Conservation (phyloP, 1,140 invertebrate genomes). For the Procambarus virginalis region DNA sequence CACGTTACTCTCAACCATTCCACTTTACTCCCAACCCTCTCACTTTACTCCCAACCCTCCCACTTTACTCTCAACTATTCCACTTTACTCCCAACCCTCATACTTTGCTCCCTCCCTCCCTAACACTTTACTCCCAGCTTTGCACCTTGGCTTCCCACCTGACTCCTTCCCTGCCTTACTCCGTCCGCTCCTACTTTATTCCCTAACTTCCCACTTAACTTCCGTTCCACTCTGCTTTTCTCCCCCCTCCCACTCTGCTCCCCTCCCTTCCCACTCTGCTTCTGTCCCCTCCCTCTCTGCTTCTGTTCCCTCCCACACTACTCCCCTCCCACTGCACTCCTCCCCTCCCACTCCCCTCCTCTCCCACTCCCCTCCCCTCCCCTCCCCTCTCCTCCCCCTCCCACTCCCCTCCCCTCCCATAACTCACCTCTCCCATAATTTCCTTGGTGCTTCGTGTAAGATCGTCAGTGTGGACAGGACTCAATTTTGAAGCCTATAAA, state of each 20-base stretch:
- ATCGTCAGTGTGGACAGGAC: not conserved
- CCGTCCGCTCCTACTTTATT: not conserved
- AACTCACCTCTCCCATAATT: not conserved
- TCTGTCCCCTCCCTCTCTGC: too few relatives aligned
- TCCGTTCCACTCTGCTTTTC: not conserved
- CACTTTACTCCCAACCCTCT: too few relatives aligned
- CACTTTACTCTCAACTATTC: too few relatives aligned
- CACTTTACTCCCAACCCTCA: too few relatives aligned
- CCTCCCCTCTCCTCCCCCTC: not conserved
- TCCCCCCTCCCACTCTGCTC: not conserved
- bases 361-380: not conserved
- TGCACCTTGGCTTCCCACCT: not conserved
- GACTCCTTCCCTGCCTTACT: not conserved
- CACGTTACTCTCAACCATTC: too few relatives aligned
- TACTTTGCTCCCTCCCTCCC: too few relatives aligned
- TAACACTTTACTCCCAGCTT: too few relatives aligned
- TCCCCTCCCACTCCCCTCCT: not conserved
- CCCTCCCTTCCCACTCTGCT: not conserved
- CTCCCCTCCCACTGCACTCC: too few relatives aligned
- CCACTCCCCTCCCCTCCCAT: not conserved
- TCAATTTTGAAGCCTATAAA: conserved; percentile 5
- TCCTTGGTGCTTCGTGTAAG: not conserved
- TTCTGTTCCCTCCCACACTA: not conserved
- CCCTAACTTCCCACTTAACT: not conserved
- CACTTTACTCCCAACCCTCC: too few relatives aligned